These are phyloP conservation scores for Drosophila tropicalis DNA, from an alignment of 1,140 invertebrate genomes.

Conservation along the genomic window DNA sequence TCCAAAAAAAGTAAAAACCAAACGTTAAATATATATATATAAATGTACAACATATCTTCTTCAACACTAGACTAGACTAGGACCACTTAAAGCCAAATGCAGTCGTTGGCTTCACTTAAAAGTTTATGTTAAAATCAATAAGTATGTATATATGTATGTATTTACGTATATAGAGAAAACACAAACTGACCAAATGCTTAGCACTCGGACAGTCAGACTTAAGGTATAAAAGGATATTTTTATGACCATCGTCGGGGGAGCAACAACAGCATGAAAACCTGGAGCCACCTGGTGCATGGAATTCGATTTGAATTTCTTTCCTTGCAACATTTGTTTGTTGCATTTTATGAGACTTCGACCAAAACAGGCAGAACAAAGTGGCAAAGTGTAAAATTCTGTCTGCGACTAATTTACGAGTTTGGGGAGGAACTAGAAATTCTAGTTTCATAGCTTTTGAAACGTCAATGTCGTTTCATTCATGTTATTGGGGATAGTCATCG, in stretches of 20 bases:
- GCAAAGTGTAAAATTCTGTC: constrained; percentile 5
- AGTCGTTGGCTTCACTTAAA: constrained; percentile 43
- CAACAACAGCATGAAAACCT: neutral
- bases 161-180: constrained; percentile 29
- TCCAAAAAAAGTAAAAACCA: constrained; percentile 17
- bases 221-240: constrained; percentile 77
- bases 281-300: constrained; percentile 55
- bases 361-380: neutral
- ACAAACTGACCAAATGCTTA: constrained; percentile 57
- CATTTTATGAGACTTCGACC: constrained; percentile 37
- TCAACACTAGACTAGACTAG: neutral
- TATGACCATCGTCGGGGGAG: constrained; percentile 49
- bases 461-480: neutral
- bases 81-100: constrained; percentile 46
- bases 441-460: neutral
- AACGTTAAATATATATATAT: constrained; percentile 29
- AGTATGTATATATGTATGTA: constrained; percentile 62
- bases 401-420: constrained; percentile 57
- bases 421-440: neutral
- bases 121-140: constrained; percentile 67
- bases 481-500: neutral
- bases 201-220: constrained; percentile 39
- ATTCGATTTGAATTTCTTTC: constrained; percentile 63
- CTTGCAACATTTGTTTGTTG: constrained; percentile 47
- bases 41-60: neutral